Evolutionary conservation across 1,140 invertebrate species (phyloP), one percentile per base, ranked within the genome.

Genomic region (Drosophila nigrodunni): DNA sequence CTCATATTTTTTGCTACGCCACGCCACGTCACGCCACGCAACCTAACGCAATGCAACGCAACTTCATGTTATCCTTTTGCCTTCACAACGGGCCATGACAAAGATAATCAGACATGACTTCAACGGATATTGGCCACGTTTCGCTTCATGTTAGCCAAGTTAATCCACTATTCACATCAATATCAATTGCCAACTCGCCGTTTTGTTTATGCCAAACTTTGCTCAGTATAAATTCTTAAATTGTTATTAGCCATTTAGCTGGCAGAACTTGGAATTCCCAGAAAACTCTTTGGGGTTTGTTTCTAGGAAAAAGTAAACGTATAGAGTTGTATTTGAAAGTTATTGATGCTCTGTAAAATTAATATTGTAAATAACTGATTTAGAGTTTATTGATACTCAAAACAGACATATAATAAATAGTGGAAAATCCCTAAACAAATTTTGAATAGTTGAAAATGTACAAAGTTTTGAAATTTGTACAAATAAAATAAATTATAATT

Each of bases 71-170:
- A 72, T 80, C 77, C 79, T 50, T 5, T 59, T 58, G 50, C 58
- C 62, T 69, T 62, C 13, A 80, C 69, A 67, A 80, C 72, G 62
- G 52, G 66, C 54, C 72, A 55, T 82, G 82, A 76, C 85, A 85
- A 89, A 85, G 85, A 89, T 89, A 81, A 89, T 85, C 85, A 89
- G 67, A 73, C 62, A 73, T 50, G 43, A 66, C 62, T 62, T 54
- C 81, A 78, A 44, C 78, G 85, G 85, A 89, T 85, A 89, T 89
- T 89, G 80, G 71, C 69, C 71, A 65, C 68, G 74, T 71, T 77
- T 67, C 47, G 55, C 64, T 52, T 58, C 64, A 34, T 66, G 61
- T 66, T 58, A 37, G 25, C 54, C 44, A 66, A 41, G 60, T 52
- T 70, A 59, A 70, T 71, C 67, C 67, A 57, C 55, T 64, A 62